Evolutionary conservation across 2,888 invertebrate species (phyloP), one percentile per base, ranked within the genome.

Genomic region (Bursaphelenchus okinawaensis): DNA sequence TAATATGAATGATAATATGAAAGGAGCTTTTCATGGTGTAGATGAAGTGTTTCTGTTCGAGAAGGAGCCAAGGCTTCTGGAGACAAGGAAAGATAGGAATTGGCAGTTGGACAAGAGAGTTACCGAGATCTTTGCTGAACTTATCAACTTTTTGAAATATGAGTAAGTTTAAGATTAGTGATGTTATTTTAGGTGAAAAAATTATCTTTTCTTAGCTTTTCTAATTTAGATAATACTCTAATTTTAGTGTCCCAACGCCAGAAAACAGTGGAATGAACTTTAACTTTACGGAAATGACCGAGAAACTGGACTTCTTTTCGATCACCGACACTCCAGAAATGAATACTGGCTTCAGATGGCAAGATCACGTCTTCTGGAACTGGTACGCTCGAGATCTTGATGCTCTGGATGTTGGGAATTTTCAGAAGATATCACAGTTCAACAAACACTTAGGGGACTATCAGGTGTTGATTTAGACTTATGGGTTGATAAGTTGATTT

Each of bases 301-400:
- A 68, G 7, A 67, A 76, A 27, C 67, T 82, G 62, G 80, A 78
- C 67, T 83, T 77, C 62, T 68, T 82, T 2, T 78, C 78, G 7
- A 78, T 82, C 20, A 81, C 80, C 6, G 80, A 82, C 68, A 75
- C 71, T 50, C 82, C 82, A 0, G 62, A 66, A 20, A 81, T 82
- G 79, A 70, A 78, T 61, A 76, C 77, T 27, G 70, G 71, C 50
- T 73, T 65, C 67, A 73, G 80, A 59, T 81, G 81, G 81, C 73
- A 76, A 55, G 82, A 79, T 12, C 82, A 82, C 66, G 74, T 78
- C 19, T 83, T 82, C 70, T 82, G 82, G 82, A 82, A 82, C 59
- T 75, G 75, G 74, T 82, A 82, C 67, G 79, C 76, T 0, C 62
- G 74, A 19, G 73, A 78, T 19, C 65, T 82, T 19, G 82, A 83